Conservation (phyloP, 2,888 invertebrate species). For the Scaptomyza polygonia region DNA sequence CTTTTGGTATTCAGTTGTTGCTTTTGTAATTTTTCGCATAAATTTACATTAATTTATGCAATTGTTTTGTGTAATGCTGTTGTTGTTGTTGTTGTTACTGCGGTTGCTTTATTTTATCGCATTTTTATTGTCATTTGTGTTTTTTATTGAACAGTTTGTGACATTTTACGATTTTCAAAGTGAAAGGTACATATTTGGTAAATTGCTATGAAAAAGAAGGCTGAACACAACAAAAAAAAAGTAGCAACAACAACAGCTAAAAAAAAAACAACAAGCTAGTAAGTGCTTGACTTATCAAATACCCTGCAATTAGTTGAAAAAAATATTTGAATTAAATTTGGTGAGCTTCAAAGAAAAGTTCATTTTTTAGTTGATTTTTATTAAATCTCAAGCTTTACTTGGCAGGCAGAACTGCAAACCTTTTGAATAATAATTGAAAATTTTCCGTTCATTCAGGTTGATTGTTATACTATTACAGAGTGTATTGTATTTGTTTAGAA, state of each 20-base stretch:
- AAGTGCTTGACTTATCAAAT: background rate
- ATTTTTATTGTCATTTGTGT: constrained; percentile 68
- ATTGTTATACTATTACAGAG: too few relatives aligned
- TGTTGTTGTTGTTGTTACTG: constrained; percentile 13
- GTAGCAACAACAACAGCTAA: constrained; percentile 2
- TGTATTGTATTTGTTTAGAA: too few relatives aligned
- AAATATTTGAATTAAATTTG: too few relatives aligned
- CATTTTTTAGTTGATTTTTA: too few relatives aligned
- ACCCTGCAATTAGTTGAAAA: background rate
- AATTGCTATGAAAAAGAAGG: constrained; percentile 59
- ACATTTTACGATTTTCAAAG: constrained; percentile 73
- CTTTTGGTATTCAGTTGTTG: constrained; percentile 16
- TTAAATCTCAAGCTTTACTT: too few relatives aligned
- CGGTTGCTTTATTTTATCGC: constrained; percentile 47
- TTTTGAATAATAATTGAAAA: too few relatives aligned
- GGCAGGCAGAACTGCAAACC: too few relatives aligned
- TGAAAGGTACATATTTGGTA: constrained; percentile 71
- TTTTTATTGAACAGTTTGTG: constrained; percentile 69
- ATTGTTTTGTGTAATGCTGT: constrained; percentile 34
- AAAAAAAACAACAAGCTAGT: background rate
- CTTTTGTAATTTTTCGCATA: constrained; percentile 67
- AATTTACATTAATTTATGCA: constrained; percentile 70
- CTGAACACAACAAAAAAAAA: background rate
- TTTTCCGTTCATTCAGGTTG: too few relatives aligned
- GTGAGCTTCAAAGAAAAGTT: too few relatives aligned